Percentiles rank a stretch among this genome's conserved stretches.
Evolutionary conservation across 2,888 invertebrate genomes (phyloP).

Genomic region (Clivina fossor): DNA sequence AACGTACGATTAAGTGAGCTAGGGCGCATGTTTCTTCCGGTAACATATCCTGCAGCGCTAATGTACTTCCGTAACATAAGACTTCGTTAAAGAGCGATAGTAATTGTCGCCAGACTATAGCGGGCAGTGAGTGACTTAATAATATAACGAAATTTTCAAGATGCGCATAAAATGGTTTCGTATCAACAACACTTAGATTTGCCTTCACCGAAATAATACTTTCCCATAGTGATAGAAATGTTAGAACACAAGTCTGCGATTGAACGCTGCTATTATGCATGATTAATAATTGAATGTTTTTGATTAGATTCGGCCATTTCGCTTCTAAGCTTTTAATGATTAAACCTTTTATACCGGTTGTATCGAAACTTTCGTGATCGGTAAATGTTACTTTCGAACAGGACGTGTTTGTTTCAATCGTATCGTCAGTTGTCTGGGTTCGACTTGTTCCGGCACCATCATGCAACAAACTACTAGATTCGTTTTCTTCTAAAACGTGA

Average conservation of each 20-base stretch:
- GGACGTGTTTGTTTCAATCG: slow-evolving; percentile 41
- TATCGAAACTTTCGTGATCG: slow-evolving; percentile 81
- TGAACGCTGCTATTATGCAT: slow-evolving; percentile 62
- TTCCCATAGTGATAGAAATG: slow-evolving; percentile 86
- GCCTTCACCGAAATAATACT: slow-evolving; percentile 89
- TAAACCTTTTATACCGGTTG: slow-evolving; percentile 81
- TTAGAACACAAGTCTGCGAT: slow-evolving; percentile 72
- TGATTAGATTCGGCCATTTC: slow-evolving; percentile 81
- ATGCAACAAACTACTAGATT: slow-evolving; percentile 49
- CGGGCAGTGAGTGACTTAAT: slow-evolving; percentile 70
- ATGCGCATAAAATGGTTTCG: slow-evolving; percentile 84
- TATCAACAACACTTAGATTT: slow-evolving; percentile 85
- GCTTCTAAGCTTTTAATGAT: slow-evolving; percentile 83
- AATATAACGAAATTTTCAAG: slow-evolving; percentile 77
- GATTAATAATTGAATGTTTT: slow-evolving; percentile 65
- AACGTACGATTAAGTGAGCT: slow-evolving; percentile 82
- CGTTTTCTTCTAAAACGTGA: slow-evolving; percentile 74
- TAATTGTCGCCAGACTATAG: slow-evolving; percentile 82
- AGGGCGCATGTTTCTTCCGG: slow-evolving; percentile 87
- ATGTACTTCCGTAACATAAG: slow-evolving; percentile 85
- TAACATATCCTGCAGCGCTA: slow-evolving; percentile 83
- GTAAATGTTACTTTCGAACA: slow-evolving; percentile 67
- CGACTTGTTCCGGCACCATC: slow-evolving; percentile 46
- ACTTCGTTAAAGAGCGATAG: slow-evolving; percentile 87
- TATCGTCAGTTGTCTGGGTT: slow-evolving; percentile 37